These are phyloP conservation scores for Ceratotherium simum DNA, from an alignment of 2,113 vertebrate species.

Conservation along the genomic window DNA sequence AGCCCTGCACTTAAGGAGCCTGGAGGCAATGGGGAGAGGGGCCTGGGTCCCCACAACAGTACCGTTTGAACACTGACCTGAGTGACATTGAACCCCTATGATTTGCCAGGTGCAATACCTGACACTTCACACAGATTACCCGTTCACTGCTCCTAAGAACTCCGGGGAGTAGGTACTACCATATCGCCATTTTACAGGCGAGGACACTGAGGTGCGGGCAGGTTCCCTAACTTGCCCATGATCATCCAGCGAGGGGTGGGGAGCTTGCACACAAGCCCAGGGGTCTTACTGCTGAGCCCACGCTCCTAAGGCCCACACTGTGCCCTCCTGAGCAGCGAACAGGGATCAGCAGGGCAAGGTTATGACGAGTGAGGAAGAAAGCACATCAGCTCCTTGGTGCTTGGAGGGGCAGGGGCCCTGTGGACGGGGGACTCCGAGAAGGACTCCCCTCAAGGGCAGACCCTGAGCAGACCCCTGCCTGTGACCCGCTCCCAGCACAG, in stretches of 20 bases:
- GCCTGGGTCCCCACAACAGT: background rate
- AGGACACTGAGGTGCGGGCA: background rate
- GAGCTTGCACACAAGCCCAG: background rate
- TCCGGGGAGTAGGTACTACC: background rate
- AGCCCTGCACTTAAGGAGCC: background rate
- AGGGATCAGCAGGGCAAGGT: background rate
- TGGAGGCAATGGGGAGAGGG: background rate
- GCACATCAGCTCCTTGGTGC: background rate
- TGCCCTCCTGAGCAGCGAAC: background rate
- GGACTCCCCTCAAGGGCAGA: background rate
- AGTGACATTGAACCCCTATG: background rate
- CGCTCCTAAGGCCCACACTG: background rate
- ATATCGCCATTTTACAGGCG: background rate
- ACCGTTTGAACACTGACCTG: background rate
- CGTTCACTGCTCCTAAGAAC: background rate
- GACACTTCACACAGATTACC: background rate
- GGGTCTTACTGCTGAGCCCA: background rate
- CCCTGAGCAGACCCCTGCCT: too few species aligned
- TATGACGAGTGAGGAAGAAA: background rate
- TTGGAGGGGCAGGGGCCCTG: background rate
- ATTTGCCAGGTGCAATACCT: background rate
- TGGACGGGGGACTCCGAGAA: rapidly evolving
- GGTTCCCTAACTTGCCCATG: background rate
- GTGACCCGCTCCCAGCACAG: background rate
- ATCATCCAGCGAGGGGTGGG: background rate